A percentile compares a stretch with the other conserved stretches of the same genome.
Conservation (phyloP, 2,888 invertebrate species). For the Ochropleura plecta region DNA sequence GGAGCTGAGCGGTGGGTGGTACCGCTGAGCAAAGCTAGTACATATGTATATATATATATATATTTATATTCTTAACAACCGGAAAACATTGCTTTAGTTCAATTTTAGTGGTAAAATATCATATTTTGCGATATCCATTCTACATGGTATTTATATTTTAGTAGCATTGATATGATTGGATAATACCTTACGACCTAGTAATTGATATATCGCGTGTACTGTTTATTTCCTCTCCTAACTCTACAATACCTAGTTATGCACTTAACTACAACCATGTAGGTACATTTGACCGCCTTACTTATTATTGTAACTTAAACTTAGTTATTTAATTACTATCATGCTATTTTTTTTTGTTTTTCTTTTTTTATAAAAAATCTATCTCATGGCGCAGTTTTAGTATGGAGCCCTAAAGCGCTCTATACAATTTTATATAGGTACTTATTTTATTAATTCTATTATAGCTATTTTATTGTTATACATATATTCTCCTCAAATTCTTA, state of each 20-base stretch:
- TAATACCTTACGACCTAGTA: constrained; percentile 47
- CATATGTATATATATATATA: too few species aligned
- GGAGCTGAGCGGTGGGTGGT: too few species aligned
- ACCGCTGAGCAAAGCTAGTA: too few species aligned
- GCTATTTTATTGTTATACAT: too few species aligned
- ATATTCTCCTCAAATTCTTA: too few species aligned
- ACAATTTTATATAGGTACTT: too few species aligned
- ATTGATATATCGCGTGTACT: background rate
- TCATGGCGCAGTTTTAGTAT: background rate
- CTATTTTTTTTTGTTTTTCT: background rate
- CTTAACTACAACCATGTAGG: background rate
- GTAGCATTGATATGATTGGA: constrained; percentile 50
- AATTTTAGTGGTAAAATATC: background rate
- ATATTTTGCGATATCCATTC: background rate
- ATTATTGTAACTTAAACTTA: background rate
- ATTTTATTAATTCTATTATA: too few species aligned
- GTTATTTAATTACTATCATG: constrained; percentile 5
- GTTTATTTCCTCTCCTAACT: background rate
- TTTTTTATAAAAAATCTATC: background rate
- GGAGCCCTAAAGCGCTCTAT: too few species aligned
- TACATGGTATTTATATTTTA: constrained; percentile 22
- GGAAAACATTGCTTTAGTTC: too few species aligned
- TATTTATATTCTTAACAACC: too few species aligned
- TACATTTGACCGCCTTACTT: constrained; percentile 3
- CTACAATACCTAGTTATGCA: background rate